Base-by-base conservation (phyloP, 2,888 invertebrate species). In the Neoaliturus tenellus region DNA sequence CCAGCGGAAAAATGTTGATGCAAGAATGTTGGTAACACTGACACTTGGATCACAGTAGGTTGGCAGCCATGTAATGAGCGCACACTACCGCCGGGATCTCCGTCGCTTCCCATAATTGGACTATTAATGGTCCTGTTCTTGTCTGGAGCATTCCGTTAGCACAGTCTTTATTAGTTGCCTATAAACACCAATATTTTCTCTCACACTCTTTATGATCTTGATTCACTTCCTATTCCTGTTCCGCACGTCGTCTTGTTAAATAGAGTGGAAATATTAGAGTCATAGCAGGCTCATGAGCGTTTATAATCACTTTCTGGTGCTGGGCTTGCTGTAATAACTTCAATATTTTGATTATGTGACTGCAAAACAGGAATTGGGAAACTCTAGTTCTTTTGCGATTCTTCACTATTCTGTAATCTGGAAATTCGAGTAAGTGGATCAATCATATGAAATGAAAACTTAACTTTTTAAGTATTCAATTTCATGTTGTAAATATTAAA, bases 181-280 rank as follows among this genome's bases (percentile, higher is more conserved):
- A 62, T 55, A 28, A 62, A 62, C 62, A 62, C 62, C 62, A 62
- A 28, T 62, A 62, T 62, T 28, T 62, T 62, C 25, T 55, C 55
- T 55, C 55, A 55, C 62, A 4, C 51, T 23, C 23, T 51, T 51
- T 51, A 51, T 51, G 23, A 8, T 23, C 62, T 62, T 14, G 62
- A 17, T 62, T 31, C 31, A 62, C 62, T 62, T 62, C 62, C 62
- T 62, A 31, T 20, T 8, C 1, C 23, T 5, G 23, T 12, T 20
- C 3, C 23, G 62, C 12, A 28, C 25, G 62, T 17, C 31, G 2
- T 14, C 62, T 62, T 31, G 62, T 8, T 55, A 28, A 62, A 62
- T 17, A 28, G 62, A 25, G n/a, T 62, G 62, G 44, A 44, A 44
- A 44, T 12, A n/a, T n/a, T n/a, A n/a, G n/a, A n/a, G n/a, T n/a